Evolutionary conservation across 2,113 vertebrate species (phyloP), one percentile per base, ranked within the genome.

Genomic region (Toxostoma redivivum): DNA sequence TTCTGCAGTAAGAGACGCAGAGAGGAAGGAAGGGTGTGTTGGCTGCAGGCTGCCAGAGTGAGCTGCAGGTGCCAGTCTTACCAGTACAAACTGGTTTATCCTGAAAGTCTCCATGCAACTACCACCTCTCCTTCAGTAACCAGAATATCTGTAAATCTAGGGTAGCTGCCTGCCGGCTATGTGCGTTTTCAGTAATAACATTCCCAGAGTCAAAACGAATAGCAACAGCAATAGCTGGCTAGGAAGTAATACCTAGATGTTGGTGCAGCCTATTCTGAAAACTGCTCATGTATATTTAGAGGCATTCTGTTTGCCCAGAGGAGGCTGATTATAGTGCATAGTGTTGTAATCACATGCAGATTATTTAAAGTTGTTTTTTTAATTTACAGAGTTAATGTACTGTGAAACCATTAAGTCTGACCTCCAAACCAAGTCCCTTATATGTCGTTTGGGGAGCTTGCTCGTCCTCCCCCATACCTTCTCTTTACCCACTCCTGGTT

Each of bases 1-100:
- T 42, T n/a, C 42, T 0, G 0, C 1, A 0, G 35, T 12, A 56
- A 51, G 73, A 84, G 72, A 35, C 1, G 1, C 0, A 0, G 24
- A 72, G 47, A 40, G 27, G 35, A 56, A 65, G 48, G 65, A 61
- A 81, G 61, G 22, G 14, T 40, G 28, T 58, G 47, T 27, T 83
- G 51, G 40, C 54, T 77, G 67, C 19, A 69, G 35, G 48, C 62
- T 82, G 8, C 54, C 21, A 10, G 28, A 77, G 9, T 31, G 33
- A 87, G 50, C 54, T 54, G 53, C 37, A 51, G 71, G 50, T 76
- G 25, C 72, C 35, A 18, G 64, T 64, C 15, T 56, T 37, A 67
- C 9, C 21, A 12, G 80, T 64, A 25, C 74, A 56, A 50, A 88
- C 94, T 1, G 2, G 77, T 94, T 48, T 70, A 1, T 60, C 77